Percentiles rank a stretch among this genome's conserved stretches.
These are phyloP conservation scores for Cyanocitta stelleri DNA, from an alignment of 2,113 vertebrate genomes.

Conservation along the genomic window DNA sequence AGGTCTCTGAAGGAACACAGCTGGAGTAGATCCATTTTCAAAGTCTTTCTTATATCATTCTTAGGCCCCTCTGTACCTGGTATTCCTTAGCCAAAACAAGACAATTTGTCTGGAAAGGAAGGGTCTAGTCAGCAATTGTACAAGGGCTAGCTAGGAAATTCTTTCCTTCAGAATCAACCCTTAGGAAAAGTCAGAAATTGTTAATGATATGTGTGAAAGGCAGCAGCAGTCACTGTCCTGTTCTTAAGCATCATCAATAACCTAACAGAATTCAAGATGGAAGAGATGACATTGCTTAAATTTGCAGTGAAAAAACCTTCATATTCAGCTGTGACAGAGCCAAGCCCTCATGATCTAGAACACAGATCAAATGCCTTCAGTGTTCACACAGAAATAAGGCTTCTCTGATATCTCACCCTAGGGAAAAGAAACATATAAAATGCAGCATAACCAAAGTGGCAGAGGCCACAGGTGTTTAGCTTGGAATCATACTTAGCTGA, in stretches of 20 bases:
- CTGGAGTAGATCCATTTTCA: background rate
- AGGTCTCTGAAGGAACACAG: background rate
- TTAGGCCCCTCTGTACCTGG: background rate
- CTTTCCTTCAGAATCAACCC: background rate
- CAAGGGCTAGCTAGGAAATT: background rate
- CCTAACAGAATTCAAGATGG: background rate
- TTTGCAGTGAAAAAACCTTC: background rate
- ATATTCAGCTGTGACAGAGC: background rate
- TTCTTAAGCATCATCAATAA: background rate
- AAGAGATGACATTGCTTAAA: background rate
- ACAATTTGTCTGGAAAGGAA: background rate
- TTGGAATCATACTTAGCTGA: slow-evolving; percentile 48
- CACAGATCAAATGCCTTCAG: background rate
- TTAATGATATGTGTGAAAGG: background rate
- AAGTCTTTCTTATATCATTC: background rate
- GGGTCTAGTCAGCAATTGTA: background rate
- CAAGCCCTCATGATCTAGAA: background rate
- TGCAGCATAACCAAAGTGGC: background rate
- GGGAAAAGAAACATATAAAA: background rate
- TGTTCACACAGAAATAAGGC: background rate
- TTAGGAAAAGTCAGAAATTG: background rate
- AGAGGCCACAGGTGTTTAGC: background rate
- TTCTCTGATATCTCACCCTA: background rate
- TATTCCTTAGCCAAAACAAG: background rate
- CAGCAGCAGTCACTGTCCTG: background rate